Conservation (phyloP, 2,888 invertebrate genomes). For the Cremastinae sp. region DNA sequence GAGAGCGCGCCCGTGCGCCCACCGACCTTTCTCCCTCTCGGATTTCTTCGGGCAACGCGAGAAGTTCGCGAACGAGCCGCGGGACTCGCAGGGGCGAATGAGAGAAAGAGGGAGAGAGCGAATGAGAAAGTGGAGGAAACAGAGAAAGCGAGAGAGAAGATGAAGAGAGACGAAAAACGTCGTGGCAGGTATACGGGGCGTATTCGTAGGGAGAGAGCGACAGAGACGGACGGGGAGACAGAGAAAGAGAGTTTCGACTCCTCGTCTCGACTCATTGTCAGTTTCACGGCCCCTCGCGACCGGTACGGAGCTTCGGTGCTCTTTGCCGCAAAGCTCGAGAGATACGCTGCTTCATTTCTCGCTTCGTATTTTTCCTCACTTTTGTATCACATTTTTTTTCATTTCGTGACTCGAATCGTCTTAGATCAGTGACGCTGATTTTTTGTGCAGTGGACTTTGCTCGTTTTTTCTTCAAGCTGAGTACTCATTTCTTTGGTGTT, state of each 20-base stretch:
- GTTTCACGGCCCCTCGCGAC: slow-evolving; percentile 60
- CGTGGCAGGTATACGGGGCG: slow-evolving; percentile 48
- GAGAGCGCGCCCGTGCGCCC: slow-evolving; percentile 44
- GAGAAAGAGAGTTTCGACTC: slow-evolving; percentile 50
- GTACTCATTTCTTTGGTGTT: neutral
- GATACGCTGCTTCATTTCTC: neutral
- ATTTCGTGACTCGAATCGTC: slow-evolving; percentile 16
- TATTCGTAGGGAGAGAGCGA: slow-evolving; percentile 20
- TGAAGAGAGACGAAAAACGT: slow-evolving; percentile 44
- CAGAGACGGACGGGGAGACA: slow-evolving; percentile 5
- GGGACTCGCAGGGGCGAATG: slow-evolving; percentile 16
- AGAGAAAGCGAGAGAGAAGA: slow-evolving; percentile 38
- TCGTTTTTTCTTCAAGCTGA: no score
- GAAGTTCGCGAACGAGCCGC: slow-evolving; percentile 56
- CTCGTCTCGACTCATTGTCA: slow-evolving; percentile 57
- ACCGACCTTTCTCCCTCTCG: slow-evolving; percentile 60
- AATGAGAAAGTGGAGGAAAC: slow-evolving; percentile 20
- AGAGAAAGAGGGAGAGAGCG: slow-evolving; percentile 33
- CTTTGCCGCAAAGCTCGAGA: slow-evolving; percentile 17
- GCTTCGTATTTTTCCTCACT: slow-evolving; percentile 10
- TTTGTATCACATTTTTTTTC: slow-evolving; percentile 5
- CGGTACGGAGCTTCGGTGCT: slow-evolving; percentile 53
- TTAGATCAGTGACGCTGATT: slow-evolving; percentile 3
- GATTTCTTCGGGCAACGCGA: slow-evolving; percentile 55
- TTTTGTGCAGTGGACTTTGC: neutral